A percentile compares a stretch with the other conserved stretches of the same genome.
Conservation (phyloP, 2,113 vertebrate genomes). For the Saguinus midas region DNA sequence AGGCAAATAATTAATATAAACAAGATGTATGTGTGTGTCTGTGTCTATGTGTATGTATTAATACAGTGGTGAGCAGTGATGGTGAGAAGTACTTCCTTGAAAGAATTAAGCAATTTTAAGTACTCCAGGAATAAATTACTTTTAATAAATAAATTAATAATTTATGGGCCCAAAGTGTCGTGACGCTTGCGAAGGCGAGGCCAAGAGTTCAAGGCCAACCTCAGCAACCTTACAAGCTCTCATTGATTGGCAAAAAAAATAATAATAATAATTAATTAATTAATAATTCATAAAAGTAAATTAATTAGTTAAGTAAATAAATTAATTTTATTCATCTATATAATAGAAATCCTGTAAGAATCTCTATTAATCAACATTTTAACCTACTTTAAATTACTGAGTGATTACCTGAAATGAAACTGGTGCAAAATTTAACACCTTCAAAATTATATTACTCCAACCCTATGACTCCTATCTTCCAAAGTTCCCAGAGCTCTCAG, state of each 20-base stretch:
- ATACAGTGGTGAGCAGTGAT: not conserved
- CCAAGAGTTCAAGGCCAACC: no score
- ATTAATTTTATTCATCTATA: not conserved
- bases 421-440: not conserved
- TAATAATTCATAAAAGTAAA: no score
- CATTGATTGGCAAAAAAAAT: no score
- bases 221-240: no score
- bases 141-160: no score
- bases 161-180: no score
- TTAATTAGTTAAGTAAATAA: not conserved
- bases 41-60: not conserved
- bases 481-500: not conserved
- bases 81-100: not conserved
- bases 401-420: conserved; percentile 13
- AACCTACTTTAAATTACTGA: not conserved
- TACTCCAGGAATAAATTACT: not conserved
- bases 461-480: not conserved
- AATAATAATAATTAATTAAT: no score
- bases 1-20: conserved; percentile 37
- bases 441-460: not conserved
- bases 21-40: not conserved
- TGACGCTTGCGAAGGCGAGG: no score
- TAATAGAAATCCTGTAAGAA: not conserved
- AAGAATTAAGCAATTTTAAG: conserved; percentile 12
- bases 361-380: not conserved